Conservation (phyloP, 2,113 vertebrate species). For the Perca flavescens region DNA sequence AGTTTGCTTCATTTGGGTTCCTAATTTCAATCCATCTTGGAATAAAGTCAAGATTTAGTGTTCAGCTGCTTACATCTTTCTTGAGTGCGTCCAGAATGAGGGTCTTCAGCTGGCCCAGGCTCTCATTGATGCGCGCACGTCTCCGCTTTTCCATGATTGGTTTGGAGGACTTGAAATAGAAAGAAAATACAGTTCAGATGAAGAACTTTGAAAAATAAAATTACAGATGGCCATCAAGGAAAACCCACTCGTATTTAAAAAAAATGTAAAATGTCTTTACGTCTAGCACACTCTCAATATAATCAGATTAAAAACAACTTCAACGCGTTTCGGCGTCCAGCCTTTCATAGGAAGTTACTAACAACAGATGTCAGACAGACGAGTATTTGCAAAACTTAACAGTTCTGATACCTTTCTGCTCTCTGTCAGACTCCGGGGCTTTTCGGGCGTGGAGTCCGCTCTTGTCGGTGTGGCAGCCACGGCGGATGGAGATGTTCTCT, state of each 20-base stretch:
- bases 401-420: slow-evolving; percentile 87
- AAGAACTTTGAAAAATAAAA: not conserved
- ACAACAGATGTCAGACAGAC: not conserved
- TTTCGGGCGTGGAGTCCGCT: slow-evolving; percentile 85
- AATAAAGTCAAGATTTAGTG: not conserved
- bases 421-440: slow-evolving; percentile 87
- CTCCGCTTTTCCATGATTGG: slow-evolving; percentile 94
- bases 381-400: not conserved
- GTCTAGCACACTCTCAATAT: no score
- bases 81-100: slow-evolving; percentile 92
- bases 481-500: slow-evolving; percentile 87
- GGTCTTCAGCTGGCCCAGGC: slow-evolving; percentile 90
- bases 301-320: no score
- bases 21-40: not conserved
- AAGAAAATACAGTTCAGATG: not conserved
- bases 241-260: no score
- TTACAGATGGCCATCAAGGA: not conserved
- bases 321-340: no score
- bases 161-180: slow-evolving; percentile 86
- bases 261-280: no score
- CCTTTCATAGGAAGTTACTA: no score
- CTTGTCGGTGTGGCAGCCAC: slow-evolving; percentile 87
- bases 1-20: not conserved
- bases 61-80: slow-evolving; percentile 90
- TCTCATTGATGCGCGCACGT: slow-evolving; percentile 92